phyloP scores from a whole-genome alignment of 1,140 invertebrate species.

The Magallana gigas region DNA sequence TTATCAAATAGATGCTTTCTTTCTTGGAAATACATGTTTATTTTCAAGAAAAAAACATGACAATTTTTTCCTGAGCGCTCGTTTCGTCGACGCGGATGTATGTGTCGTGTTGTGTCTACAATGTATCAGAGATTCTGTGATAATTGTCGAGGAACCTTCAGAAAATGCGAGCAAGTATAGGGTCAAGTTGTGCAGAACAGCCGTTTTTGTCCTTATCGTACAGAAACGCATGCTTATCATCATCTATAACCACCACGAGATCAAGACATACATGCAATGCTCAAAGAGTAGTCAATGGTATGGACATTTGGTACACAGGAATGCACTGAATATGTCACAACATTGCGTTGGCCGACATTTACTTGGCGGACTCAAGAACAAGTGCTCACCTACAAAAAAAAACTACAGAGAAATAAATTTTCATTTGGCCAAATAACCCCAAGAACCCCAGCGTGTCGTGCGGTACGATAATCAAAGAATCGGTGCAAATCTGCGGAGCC shows the following conservation, averaged over 20 bases:
- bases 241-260: background rate
- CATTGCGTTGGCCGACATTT: conserved; percentile 10
- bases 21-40: too few relatives aligned
- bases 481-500: background rate
- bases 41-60: too few relatives aligned
- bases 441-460: background rate
- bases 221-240: background rate
- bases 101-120: too few relatives aligned
- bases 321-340: background rate
- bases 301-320: background rate
- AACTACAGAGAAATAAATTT: background rate
- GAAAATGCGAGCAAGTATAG: background rate
- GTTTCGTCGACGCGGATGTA: too few relatives aligned
- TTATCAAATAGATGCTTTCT: too few relatives aligned
- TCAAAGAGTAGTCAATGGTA: background rate
- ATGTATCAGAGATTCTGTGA: too few relatives aligned
- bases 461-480: background rate
- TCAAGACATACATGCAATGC: background rate
- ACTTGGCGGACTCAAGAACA: background rate
- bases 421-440: background rate
- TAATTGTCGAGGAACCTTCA: background rate
- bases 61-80: background rate
- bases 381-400: background rate
- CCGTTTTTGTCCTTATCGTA: background rate
- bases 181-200: background rate